Evolutionary conservation across 2,888 invertebrate species (phyloP).

Genomic region (Germaria angustata): DNA sequence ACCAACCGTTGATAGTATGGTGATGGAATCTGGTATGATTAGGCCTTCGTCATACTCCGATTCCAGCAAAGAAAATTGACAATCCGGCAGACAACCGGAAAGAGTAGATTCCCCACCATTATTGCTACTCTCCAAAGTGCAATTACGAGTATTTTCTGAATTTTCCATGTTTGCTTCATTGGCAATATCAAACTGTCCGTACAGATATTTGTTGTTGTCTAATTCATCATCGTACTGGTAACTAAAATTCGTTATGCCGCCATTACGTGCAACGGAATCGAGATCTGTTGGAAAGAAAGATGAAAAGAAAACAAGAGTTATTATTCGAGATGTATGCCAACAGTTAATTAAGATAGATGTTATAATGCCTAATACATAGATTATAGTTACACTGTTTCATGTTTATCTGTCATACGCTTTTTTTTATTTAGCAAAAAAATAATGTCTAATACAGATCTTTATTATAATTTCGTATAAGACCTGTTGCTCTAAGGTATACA

Average conservation of each 20-base stretch:
- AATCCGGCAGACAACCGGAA: constrained; percentile 81
- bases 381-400: too few species aligned
- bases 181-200: constrained; percentile 70
- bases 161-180: constrained; percentile 64
- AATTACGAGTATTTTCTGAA: background rate
- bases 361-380: too few species aligned
- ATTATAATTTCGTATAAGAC: too few species aligned
- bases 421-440: too few species aligned
- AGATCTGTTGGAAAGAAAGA: constrained; percentile 33
- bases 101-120: constrained; percentile 16
- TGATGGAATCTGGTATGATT: constrained; percentile 88
- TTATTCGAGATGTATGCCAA: background rate
- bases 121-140: constrained; percentile 17
- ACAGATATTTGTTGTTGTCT: constrained; percentile 71
- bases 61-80: constrained; percentile 82
- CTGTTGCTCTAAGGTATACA: too few species aligned
- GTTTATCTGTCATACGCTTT: too few species aligned
- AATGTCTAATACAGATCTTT: too few species aligned
- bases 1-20: constrained; percentile 83
- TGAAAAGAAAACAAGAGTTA: background rate
- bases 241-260: constrained; percentile 72
- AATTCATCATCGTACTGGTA: constrained; percentile 74
- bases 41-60: constrained; percentile 91
- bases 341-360: background rate
- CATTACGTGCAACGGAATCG: constrained; percentile 48